Base-by-base conservation (phyloP, 1,140 invertebrate genomes). In the Tetramorium parvispinum region DNA sequence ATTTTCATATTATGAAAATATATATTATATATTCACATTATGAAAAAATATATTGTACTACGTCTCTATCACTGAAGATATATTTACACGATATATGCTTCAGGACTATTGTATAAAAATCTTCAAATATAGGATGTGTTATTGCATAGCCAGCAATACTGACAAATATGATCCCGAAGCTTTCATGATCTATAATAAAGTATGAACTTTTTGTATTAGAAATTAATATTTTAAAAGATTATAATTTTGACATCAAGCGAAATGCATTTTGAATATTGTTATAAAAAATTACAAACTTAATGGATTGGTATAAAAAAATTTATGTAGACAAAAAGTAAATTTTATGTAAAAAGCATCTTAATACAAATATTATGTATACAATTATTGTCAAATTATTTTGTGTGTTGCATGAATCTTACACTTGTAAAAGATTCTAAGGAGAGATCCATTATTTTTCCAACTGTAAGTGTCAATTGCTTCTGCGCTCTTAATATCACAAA, bases 91-190 rank as follows among this genome's bases (percentile, higher is more conserved):
- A 27, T 70, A 81, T 13, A 73, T 59, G 13, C 78, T 71, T 82
- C 24, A 82, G 7, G 8, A 73, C 53, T 82, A 73, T 32, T 46
- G 24, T 32, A 59, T 46, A 46, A 71, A 66, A 71, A 32, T 46
- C 79, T 73, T 73, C 53, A 11, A 73, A 73, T 57, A 40, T 32
- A 32, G 5, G 37, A 79, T 46, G 40, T 49, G 11, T 10, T n/a
- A 85, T 57, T 87, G 76, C 85, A 89, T 87, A 24, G 89, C 86
- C 16, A 85, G 27, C 18, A 90, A 66, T 13, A 90, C 79, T 27
- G 89, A 90, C 10, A 89, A 65, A 53, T 90, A 90, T 11, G 87
- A 90, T 49, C 73, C 89, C 16, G 89, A 90, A 5, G 87, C 81
- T 85, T 89, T 90, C 66, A 90, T 65, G 16, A 90, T 90, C 89